Percentiles rank a stretch among this genome's conserved stretches.
Evolutionary conservation across 2,797 vertebrate genomes (phyloP).

Genomic region (Rhinoraja longicauda): DNA sequence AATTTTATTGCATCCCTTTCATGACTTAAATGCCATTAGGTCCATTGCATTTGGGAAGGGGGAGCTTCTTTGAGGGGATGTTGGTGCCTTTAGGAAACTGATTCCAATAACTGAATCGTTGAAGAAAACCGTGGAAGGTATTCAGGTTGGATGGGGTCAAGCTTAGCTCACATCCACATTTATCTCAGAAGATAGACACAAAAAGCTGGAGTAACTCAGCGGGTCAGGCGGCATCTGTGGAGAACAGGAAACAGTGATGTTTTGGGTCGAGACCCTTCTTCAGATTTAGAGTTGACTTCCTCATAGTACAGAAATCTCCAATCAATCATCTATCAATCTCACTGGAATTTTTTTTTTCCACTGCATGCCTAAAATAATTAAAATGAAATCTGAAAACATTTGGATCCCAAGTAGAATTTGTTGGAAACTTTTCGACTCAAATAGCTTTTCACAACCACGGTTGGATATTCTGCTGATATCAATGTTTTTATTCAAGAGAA

Average conservation of each 20-base stretch:
- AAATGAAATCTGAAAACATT: not conserved
- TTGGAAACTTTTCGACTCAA: not conserved
- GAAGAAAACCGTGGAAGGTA: not conserved
- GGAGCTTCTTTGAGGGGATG: not conserved
- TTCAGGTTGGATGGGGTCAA: not conserved
- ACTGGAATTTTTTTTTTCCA: not conserved
- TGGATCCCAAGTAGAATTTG: not conserved
- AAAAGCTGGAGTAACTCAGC: too few species aligned
- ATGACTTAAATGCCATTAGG: not conserved
- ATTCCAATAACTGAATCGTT: not conserved
- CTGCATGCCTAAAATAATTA: not conserved
- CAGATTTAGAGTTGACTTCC: not conserved
- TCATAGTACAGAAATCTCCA: not conserved
- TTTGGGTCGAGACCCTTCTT: too few species aligned
- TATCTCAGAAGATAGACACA: not conserved
- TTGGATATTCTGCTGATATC: not conserved
- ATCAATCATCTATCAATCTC: not conserved
- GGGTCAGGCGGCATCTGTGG: too few species aligned
- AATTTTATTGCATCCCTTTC: not conserved
- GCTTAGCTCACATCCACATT: not conserved
- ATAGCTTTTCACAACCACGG: not conserved
- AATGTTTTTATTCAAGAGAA: not conserved
- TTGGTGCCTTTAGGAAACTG: not conserved
- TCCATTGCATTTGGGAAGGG: not conserved
- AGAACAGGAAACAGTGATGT: too few species aligned